Evolutionary conservation across 2,888 invertebrate genomes (phyloP).

Genomic region (Halocaridina rubra): DNA sequence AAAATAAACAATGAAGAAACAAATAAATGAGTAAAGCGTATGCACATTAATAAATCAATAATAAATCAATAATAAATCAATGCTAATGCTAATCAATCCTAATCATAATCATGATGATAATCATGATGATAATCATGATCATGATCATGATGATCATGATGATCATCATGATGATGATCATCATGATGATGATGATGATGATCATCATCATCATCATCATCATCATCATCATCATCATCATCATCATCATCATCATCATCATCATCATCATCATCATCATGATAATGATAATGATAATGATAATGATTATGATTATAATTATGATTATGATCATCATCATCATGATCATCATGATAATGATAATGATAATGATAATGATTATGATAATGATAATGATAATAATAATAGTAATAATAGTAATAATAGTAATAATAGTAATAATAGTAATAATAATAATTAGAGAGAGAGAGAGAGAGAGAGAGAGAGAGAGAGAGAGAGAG

Average conservation of each 20-base stretch:
- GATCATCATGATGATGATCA: too few species aligned
- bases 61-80: too few species aligned
- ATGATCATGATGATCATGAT: too few species aligned
- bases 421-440: not conserved
- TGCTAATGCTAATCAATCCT: too few species aligned
- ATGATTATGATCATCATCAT: not conserved
- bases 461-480: not conserved
- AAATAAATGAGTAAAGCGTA: too few species aligned
- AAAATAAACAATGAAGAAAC: too few species aligned
- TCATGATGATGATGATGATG: too few species aligned
- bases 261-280: not conserved
- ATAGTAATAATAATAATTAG: not conserved
- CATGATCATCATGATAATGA: not conserved
- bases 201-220: not conserved
- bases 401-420: not conserved
- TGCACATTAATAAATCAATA: too few species aligned
- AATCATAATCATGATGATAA: too few species aligned
- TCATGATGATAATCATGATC: too few species aligned
- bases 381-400: not conserved
- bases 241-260: not conserved
- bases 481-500: slow-evolving; percentile 6
- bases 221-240: not conserved
- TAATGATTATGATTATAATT: not conserved
- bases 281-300: not conserved
- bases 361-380: not conserved